Evolutionary conservation across 64 coral and sea anemone species (phyloP).

Genomic region (Pachyseris speciosa): DNA sequence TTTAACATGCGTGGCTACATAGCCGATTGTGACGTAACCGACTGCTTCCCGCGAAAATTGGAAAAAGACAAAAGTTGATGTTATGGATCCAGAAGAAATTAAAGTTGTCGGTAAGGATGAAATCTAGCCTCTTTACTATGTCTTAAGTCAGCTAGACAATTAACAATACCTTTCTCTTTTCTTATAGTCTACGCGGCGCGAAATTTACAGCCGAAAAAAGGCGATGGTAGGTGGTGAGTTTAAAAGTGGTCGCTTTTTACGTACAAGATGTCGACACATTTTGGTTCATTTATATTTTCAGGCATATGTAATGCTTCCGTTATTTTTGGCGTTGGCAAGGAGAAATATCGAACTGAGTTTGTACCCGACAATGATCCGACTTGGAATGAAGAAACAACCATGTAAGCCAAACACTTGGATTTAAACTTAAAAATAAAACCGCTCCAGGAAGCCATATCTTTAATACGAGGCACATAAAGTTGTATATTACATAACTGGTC

Average conservation of each 20-base stretch:
- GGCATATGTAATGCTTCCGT: conserved; percentile 90
- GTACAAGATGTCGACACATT: neutral
- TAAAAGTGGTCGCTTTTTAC: neutral
- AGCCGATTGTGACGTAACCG: conserved; percentile 39
- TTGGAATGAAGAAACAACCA: conserved; percentile 97
- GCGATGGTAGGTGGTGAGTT: conserved; percentile 7
- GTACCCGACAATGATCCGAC: conserved; percentile 86
- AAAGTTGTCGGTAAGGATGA: conserved; percentile 91
- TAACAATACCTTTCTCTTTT: neutral
- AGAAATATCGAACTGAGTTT: conserved; percentile 92
- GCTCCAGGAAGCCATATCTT: too few species aligned
- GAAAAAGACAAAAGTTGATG: neutral
- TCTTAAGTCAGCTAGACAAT: neutral
- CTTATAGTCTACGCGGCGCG: conserved; percentile 90
- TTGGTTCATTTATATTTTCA: conserved; percentile 13
- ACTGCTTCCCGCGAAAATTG: conserved; percentile 44
- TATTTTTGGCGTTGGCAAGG: conserved; percentile 94
- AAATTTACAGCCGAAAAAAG: conserved; percentile 93
- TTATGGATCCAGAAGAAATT: conserved; percentile 91
- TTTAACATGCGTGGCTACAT: neutral
- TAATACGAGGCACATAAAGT: too few species aligned
- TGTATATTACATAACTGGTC: too few species aligned
- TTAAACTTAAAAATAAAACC: too few species aligned
- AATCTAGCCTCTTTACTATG: neutral
- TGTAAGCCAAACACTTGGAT: too few species aligned